These are phyloP conservation scores for Myotis daubentonii DNA, from an alignment of 2,797 vertebrate species.

Conservation along the genomic window DNA sequence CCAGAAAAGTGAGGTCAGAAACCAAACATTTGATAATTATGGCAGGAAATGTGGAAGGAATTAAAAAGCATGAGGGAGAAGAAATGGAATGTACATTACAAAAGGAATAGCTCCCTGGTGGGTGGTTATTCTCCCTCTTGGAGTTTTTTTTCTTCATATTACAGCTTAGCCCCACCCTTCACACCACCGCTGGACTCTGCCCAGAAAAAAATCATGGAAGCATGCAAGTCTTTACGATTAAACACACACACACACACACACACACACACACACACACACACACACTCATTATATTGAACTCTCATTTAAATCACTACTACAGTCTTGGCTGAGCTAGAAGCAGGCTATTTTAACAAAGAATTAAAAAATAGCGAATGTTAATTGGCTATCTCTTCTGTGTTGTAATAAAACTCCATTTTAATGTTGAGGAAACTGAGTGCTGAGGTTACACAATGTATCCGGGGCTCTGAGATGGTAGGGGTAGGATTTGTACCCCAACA, in stretches of 20 bases:
- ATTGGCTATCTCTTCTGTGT: neutral
- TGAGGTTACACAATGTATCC: neutral
- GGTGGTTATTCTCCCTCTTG: constrained; percentile 52
- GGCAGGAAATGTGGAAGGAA: constrained; percentile 87
- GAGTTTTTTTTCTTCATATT: constrained; percentile 64
- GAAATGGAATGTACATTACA: constrained; percentile 79
- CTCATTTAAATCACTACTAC: neutral
- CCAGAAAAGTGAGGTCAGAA: constrained; percentile 86
- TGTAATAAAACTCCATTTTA: constrained; percentile 36
- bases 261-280: neutral
- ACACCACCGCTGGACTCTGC: constrained; percentile 8
- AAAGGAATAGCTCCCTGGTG: constrained; percentile 77
- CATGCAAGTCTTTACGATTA: neutral
- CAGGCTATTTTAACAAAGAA: constrained; percentile 28
- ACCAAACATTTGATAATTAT: constrained; percentile 86
- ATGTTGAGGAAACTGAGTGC: constrained; percentile 28
- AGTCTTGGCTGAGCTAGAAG: constrained; percentile 5
- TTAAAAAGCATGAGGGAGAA: constrained; percentile 84
- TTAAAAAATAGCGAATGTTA: constrained; percentile 36
- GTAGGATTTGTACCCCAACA: neutral
- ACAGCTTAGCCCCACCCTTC: constrained; percentile 64
- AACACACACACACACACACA: neutral
- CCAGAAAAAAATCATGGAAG: constrained; percentile 52
- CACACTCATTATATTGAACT: neutral
- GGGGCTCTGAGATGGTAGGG: neutral